Evolutionary conservation across 2,888 invertebrate species (phyloP).

Genomic region (Leptinotarsa haldemani): DNA sequence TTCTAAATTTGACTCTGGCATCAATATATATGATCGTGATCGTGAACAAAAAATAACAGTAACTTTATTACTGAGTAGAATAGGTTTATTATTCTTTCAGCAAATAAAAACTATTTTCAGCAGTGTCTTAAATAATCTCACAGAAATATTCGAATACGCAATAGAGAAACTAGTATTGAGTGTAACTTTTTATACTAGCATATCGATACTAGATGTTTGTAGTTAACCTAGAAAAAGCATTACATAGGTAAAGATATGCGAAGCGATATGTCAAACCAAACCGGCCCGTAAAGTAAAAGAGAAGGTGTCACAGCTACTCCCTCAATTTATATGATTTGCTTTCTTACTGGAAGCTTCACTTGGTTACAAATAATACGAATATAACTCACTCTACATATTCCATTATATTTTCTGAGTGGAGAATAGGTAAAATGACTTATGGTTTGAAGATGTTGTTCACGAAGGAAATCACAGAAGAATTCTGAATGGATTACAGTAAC

Average conservation of each 20-base stretch:
- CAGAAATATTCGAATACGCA: too few relatives aligned
- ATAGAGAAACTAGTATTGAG: too few relatives aligned
- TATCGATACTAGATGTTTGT: too few relatives aligned
- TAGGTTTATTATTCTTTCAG: too few relatives aligned
- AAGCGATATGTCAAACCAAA: background rate
- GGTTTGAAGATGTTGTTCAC: background rate
- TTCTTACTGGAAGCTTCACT: slow-evolving; percentile 34
- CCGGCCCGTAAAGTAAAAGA: slow-evolving; percentile 24
- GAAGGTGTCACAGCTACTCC: slow-evolving; percentile 27
- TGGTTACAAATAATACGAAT: slow-evolving; percentile 33
- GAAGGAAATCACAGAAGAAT: background rate
- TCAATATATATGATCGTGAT: too few relatives aligned
- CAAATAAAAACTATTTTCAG: too few relatives aligned
- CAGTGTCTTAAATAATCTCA: too few relatives aligned
- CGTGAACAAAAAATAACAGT: too few relatives aligned
- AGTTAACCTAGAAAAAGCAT: background rate
- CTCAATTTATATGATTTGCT: slow-evolving; percentile 41
- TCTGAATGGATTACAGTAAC: too few relatives aligned
- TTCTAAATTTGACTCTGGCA: too few relatives aligned
- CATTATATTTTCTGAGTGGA: slow-evolving; percentile 30
- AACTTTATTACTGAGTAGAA: too few relatives aligned
- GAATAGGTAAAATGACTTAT: slow-evolving; percentile 26
- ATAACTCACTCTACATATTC: slow-evolving; percentile 34
- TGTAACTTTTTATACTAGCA: too few relatives aligned
- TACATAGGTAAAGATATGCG: background rate